Evolutionary conservation across 2,797 vertebrate genomes (phyloP), one percentile per base, ranked within the genome.

Genomic region (Gymnoscopelus braueri): DNA sequence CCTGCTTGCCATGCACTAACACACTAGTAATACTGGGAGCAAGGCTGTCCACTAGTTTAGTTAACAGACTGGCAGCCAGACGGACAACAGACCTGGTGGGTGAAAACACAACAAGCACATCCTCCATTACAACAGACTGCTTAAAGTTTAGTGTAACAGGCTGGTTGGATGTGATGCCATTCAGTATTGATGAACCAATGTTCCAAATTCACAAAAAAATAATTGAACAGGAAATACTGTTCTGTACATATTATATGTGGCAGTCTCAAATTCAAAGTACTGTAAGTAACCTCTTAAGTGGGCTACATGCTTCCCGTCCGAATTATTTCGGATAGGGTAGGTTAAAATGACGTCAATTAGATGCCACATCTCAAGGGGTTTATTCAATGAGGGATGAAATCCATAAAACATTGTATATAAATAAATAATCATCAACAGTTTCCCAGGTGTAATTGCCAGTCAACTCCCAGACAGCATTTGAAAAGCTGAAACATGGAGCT

Each of bases 1-100:
- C 97, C 97, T 99, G 98, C 90, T 99, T 99, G 87, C 98, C 97
- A 95, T 99, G 97, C 84, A 99, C 98, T 98, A 99, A 98, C 85
- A 98, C 94, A 94, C 98, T 99, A 98, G 98, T 99, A 95, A 99
- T 99, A 95, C 98, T 98, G 67, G 98, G 98, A 71, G 98, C 97
- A 93, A 99, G 96, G 96, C 97, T 99, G 97, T 99, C 98, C 96
- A 99, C 98, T 95, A 98, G 93, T 93, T 99, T 99, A 98, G 91
- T 95, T 98, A 99, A 97, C 88, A 97, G 95, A 94, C 98, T 97
- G 87, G 98, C 98, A 87, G 97, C 96, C 85, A 95, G 95, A 85
- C 97, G 97, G 79, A 99, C 97, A 95, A 96, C 94, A 92, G 96
- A 99, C 98, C 98, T 99, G 94, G 88, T 93, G 95, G 95, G 92